Percentiles rank a stretch among this genome's conserved stretches.
Evolutionary conservation across 2,888 invertebrate species (phyloP).

Genomic region (Calameuta idolon): DNA sequence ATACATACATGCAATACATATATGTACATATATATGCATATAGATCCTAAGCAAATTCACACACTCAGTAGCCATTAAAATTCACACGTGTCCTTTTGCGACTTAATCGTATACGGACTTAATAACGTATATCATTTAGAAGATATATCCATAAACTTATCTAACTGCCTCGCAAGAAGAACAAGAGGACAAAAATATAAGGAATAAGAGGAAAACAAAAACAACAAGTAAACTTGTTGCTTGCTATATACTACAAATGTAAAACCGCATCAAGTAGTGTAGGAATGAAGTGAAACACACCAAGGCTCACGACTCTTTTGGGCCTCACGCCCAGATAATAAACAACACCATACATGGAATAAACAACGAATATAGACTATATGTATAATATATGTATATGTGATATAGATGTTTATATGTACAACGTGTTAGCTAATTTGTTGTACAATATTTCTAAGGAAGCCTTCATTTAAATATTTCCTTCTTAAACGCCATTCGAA

Average conservation of each 20-base stretch:
- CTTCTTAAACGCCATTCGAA: too few species aligned
- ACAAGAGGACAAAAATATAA: background rate
- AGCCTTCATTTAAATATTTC: too few species aligned
- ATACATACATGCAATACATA: background rate
- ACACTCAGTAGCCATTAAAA: background rate
- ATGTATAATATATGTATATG: slow-evolving; percentile 20
- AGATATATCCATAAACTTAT: background rate
- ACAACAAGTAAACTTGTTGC: background rate
- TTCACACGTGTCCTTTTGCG: background rate
- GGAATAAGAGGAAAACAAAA: background rate
- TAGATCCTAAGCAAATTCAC: background rate
- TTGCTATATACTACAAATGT: background rate
- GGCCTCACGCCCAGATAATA: background rate
- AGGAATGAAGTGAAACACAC: slow-evolving; percentile 10
- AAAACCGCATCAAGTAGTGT: background rate
- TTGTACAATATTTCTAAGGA: background rate
- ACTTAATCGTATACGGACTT: background rate
- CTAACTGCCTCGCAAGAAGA: background rate
- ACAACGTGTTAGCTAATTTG: background rate
- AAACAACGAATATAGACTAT: slow-evolving; percentile 8
- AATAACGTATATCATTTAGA: background rate
- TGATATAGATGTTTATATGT: slow-evolving; percentile 6
- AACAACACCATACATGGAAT: slow-evolving; percentile 8
- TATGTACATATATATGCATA: too few species aligned
- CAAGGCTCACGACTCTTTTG: slow-evolving; percentile 1